phyloP scores from a whole-genome alignment of 2,888 invertebrate species.

The Balanococcus diminutus region DNA sequence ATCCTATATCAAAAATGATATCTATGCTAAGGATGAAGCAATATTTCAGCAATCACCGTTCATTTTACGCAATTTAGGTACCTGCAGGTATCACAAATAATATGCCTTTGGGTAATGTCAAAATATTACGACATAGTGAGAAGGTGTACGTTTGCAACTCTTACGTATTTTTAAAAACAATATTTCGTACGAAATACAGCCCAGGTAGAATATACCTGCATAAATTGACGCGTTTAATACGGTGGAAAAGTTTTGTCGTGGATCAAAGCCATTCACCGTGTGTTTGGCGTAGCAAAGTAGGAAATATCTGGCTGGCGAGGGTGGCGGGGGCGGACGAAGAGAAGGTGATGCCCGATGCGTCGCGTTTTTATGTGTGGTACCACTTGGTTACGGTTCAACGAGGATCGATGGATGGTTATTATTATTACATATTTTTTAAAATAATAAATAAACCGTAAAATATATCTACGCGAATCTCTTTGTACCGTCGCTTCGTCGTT shows the following conservation, averaged over 20 bases:
- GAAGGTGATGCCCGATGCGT: background rate
- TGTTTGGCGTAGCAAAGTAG: background rate
- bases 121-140: no score
- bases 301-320: background rate
- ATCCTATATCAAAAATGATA: no score
- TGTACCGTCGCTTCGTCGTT: background rate
- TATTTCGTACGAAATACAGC: no score
- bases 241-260: constrained; percentile 6
- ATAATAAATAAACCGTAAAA: background rate
- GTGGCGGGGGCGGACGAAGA: background rate
- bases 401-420: constrained; percentile 14
- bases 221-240: background rate
- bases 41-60: no score
- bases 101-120: no score
- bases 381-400: constrained; percentile 19
- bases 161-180: no score
- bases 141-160: no score
- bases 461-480: background rate
- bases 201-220: background rate
- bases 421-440: background rate
- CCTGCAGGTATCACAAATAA: no score
- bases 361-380: constrained; percentile 3
- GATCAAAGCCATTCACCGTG: constrained; percentile 18
- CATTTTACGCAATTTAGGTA: no score
- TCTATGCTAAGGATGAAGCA: no score